Evolutionary conservation across 2,888 invertebrate species (phyloP).

Genomic region (Eudemis profundana): DNA sequence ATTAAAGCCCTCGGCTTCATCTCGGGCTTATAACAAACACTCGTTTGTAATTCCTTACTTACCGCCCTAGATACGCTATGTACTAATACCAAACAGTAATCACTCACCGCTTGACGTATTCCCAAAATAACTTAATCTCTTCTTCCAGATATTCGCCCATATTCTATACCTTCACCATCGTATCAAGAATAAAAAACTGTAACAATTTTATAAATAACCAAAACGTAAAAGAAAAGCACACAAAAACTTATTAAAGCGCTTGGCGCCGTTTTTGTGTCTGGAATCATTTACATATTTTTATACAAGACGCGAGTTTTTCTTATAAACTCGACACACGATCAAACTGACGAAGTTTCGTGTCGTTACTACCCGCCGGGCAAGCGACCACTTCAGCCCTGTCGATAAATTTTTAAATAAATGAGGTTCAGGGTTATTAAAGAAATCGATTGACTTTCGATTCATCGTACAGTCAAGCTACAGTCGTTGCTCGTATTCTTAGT

Average conservation of each 20-base stretch:
- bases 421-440: constrained; percentile 75
- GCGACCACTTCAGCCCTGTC: constrained; percentile 57
- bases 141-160: constrained; percentile 71
- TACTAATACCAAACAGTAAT: neutral
- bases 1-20: too few species aligned
- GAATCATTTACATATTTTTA: constrained; percentile 2
- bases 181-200: constrained; percentile 9
- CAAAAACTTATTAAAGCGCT: constrained; percentile 15
- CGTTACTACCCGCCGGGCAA: constrained; percentile 58
- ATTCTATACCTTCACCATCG: constrained; percentile 9
- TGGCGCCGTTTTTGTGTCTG: constrained; percentile 5
- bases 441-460: constrained; percentile 73
- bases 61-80: too few species aligned
- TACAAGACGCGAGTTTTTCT: neutral
- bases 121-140: constrained; percentile 78
- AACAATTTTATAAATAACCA: constrained; percentile 15
- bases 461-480: constrained; percentile 45
- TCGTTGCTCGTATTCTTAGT: neutral
- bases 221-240: constrained; percentile 12
- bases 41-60: too few species aligned
- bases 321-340: constrained; percentile 51
- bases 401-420: constrained; percentile 57
- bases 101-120: constrained; percentile 79
- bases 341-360: constrained; percentile 55
- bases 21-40: too few species aligned